Conservation (phyloP, 2,113 vertebrate genomes). For the Polyodon spathula region DNA sequence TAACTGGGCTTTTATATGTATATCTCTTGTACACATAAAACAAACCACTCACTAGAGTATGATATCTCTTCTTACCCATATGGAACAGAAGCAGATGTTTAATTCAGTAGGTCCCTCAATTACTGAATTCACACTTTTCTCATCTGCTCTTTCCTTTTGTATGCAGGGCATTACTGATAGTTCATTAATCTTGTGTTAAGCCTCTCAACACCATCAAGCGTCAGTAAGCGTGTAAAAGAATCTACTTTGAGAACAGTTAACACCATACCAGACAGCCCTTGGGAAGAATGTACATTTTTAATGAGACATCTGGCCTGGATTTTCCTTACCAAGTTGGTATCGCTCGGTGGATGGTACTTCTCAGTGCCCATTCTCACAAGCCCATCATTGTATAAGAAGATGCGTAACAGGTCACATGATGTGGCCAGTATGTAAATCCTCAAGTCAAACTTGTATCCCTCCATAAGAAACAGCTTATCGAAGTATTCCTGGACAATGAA, state of each 20-base stretch:
- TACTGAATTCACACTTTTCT: not conserved
- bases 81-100: not conserved
- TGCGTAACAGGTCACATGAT: constrained; percentile 90
- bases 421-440: constrained; percentile 94
- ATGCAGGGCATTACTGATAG: constrained; percentile 28
- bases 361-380: constrained; percentile 96
- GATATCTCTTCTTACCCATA: not conserved
- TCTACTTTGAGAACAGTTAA: constrained; percentile 16
- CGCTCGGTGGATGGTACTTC: constrained; percentile 86
- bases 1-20: too few relatives aligned
- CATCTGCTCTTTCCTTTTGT: not conserved
- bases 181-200: constrained; percentile 39
- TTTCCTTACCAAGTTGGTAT: constrained; percentile 87
- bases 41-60: too few relatives aligned
- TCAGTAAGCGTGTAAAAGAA: constrained; percentile 36
- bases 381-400: constrained; percentile 94
- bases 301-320: constrained; percentile 37
- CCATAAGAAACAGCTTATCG: constrained; percentile 95
- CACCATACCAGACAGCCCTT: constrained; percentile 24
- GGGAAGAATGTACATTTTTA: constrained; percentile 22
- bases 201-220: constrained; percentile 42
- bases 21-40: too few relatives aligned
- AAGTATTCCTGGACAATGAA: constrained; percentile 97
- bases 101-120: not conserved
- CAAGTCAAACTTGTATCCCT: constrained; percentile 97